phyloP scores from a whole-genome alignment of 2,797 vertebrate genomes.

The Schizothorax lantsangensis region DNA sequence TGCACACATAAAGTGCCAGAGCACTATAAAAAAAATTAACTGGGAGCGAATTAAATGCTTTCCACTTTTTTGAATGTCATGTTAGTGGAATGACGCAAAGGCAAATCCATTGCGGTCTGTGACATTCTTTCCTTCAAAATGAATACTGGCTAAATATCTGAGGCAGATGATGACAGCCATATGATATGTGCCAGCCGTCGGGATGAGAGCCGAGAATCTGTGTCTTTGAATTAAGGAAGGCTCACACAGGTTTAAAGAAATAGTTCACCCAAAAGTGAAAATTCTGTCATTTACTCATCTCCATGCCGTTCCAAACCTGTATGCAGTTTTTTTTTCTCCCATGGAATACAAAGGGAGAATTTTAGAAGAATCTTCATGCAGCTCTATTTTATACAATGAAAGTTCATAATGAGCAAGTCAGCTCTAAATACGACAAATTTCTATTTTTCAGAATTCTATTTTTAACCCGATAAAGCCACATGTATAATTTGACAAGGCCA shows the following conservation, averaged over 20 bases:
- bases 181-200: slow-evolving; percentile 21
- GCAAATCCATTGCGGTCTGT: slow-evolving; percentile 32
- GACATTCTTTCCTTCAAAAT: slow-evolving; percentile 33
- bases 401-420: neutral
- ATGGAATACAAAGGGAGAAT: neutral
- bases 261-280: neutral
- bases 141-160: slow-evolving; percentile 36
- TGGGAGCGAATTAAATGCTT: slow-evolving; percentile 47
- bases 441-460: neutral
- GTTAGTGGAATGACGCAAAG: slow-evolving; percentile 40
- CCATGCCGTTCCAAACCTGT: neutral
- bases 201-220: slow-evolving; percentile 26
- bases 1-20: slow-evolving; percentile 58
- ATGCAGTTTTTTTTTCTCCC: fast-evolving
- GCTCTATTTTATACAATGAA: neutral
- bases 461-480: neutral
- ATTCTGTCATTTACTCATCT: neutral
- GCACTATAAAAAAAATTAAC: slow-evolving; percentile 42
- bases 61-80: slow-evolving; percentile 47
- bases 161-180: slow-evolving; percentile 21
- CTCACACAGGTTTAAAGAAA: slow-evolving; percentile 3
- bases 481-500: too few species aligned
- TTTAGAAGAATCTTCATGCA: neutral
- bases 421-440: neutral
- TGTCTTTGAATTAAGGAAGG: slow-evolving; percentile 27